Evolutionary conservation across 2,113 vertebrate genomes (phyloP).

Genomic region (Clarias macrocephalus): DNA sequence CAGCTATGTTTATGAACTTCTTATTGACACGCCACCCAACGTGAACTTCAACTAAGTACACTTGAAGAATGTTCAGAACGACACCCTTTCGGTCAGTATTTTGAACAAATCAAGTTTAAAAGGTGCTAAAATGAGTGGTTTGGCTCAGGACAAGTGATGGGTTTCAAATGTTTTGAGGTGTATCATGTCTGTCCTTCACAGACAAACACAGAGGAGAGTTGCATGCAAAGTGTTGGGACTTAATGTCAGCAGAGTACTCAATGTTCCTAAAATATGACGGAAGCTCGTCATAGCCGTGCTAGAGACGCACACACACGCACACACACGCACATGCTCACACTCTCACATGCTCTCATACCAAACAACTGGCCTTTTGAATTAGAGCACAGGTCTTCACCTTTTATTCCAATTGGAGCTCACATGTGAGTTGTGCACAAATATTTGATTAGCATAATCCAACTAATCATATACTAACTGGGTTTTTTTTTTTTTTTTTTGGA

Average conservation of each 20-base stretch:
- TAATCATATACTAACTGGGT: neutral
- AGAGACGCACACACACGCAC: too few species aligned
- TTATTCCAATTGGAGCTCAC: neutral
- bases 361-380: neutral
- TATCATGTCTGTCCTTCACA: too few species aligned
- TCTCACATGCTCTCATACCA: neutral
- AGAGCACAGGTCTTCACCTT: neutral
- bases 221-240: neutral
- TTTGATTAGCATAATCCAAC: neutral
- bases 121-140: neutral
- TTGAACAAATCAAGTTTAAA: neutral
- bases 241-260: constrained; percentile 15
- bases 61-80: too few species aligned
- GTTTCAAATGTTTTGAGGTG: neutral
- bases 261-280: constrained; percentile 32
- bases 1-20: neutral
- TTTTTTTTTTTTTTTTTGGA: neutral
- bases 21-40: neutral
- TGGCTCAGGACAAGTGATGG: neutral
- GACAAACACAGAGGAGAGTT: neutral
- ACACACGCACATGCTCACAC: neutral
- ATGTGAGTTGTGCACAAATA: neutral
- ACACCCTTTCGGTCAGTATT: neutral
- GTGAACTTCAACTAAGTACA: neutral
- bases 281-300: neutral